Percentiles rank a stretch among this genome's conserved stretches.
phyloP scores from a whole-genome alignment of 2,113 vertebrate genomes.

The Peromyscus polionotus region DNA sequence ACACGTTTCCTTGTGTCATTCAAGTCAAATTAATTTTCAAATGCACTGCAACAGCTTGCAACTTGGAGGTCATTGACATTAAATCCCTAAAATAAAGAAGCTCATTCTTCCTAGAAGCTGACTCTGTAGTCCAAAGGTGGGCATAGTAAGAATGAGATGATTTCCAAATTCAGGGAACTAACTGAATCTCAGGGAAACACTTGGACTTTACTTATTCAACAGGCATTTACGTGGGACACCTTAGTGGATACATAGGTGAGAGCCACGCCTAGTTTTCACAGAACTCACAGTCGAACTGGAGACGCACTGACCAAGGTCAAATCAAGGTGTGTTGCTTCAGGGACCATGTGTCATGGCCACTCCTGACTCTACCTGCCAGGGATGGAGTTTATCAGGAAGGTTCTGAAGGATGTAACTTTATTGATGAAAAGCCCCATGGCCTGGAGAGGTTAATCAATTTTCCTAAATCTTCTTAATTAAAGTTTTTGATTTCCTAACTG shows the following conservation, averaged over 20 bases:
- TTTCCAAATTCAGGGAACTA: background rate
- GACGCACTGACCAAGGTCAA: background rate
- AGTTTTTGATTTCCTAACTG: constrained; percentile 40
- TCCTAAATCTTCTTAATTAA: constrained; percentile 59
- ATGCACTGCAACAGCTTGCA: constrained; percentile 5
- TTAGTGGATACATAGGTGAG: background rate
- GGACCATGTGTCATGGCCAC: too few relatives aligned
- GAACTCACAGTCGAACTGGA: background rate
- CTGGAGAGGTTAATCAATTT: constrained; percentile 50
- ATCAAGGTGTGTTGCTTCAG: background rate
- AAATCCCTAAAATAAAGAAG: constrained; percentile 45
- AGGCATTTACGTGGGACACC: background rate
- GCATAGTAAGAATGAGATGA: background rate
- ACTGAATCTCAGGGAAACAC: background rate
- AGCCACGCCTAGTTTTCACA: background rate
- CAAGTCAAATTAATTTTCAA: constrained; percentile 53
- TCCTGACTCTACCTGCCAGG: background rate
- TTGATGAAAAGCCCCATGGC: background rate
- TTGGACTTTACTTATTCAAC: background rate
- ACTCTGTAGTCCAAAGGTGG: background rate
- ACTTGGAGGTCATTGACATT: constrained; percentile 38
- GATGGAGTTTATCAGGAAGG: background rate
- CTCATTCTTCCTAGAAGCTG: background rate
- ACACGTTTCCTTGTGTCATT: background rate
- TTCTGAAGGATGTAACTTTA: background rate